Percentiles rank a stretch among this genome's conserved stretches.
These are phyloP conservation scores for Xylota segnis DNA, from an alignment of 2,888 invertebrate genomes.

Conservation along the genomic window DNA sequence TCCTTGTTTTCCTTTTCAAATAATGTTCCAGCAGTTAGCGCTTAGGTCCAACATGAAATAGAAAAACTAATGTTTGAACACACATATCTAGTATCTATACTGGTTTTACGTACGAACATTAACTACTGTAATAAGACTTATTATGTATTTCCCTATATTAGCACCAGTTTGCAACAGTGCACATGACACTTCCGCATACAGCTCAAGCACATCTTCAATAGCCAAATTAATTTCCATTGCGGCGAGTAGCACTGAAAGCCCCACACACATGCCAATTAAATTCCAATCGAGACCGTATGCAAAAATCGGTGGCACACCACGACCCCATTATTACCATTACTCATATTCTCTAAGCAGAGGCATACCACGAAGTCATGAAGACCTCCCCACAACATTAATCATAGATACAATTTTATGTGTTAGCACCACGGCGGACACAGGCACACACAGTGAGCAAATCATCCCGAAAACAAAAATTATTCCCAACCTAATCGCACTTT, in stretches of 20 bases:
- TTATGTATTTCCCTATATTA: too few relatives aligned
- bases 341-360: conserved; percentile 38
- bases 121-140: too few relatives aligned
- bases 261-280: conserved; percentile 66
- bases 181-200: not conserved
- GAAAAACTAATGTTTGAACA: too few relatives aligned
- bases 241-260: conserved; percentile 21
- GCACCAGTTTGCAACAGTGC: too few relatives aligned
- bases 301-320: conserved; percentile 65
- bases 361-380: conserved; percentile 45
- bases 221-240: conserved; percentile 2
- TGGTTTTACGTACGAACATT: too few relatives aligned
- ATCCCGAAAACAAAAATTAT: conserved; percentile 58
- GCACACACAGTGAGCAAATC: conserved; percentile 38
- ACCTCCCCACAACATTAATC: conserved; percentile 67
- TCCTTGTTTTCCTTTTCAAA: too few relatives aligned
- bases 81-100: too few relatives aligned
- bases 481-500: conserved; percentile 74
- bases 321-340: conserved; percentile 60
- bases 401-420: conserved; percentile 55
- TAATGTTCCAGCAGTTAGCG: too few relatives aligned
- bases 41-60: too few relatives aligned
- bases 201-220: too few relatives aligned
- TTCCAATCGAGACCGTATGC: conserved; percentile 66
- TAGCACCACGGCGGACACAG: conserved; percentile 32